Evolutionary conservation across 2,113 vertebrate species (phyloP), one percentile per base, ranked within the genome.

Genomic region (Caranx ignobilis): DNA sequence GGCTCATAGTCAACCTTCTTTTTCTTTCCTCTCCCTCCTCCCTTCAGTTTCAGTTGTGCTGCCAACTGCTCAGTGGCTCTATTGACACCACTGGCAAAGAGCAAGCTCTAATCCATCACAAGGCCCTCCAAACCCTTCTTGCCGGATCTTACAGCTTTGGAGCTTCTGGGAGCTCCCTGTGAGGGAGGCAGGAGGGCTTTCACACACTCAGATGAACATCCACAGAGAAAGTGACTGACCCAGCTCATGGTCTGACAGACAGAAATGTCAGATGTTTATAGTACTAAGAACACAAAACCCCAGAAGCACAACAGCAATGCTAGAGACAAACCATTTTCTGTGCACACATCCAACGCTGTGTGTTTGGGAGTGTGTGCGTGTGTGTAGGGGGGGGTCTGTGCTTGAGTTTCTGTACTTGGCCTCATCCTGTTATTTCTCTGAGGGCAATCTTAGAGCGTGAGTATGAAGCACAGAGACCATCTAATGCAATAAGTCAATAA

Each of bases 401-500:
- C 31, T 35, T 79, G 70, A 77, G 78, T 60, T 55, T 79, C 68
- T 88, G 71, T 71, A 72, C 73, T 81, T 48, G n/a, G 75, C 87
- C 70, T 89, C 79, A 88, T 90, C 74, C 79, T 18, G 61, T 84
- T 86, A 86, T 88, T 88, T 86, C 88, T 90, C 86, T 76, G 76
- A 88, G 87, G 85, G 89, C 59, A 45, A 83, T 88, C 75, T 89
- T 82, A 79, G 86, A 89, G 82, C 60, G 26, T 75, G 83, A 92
- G 84, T 83, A 83, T 83, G 75, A 84, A 90, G 86, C 88, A 87
- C 83, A 89, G 77, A 87, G 87, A 79, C 79, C 78, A 85, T 90
- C 82, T 92, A 91, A 91, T 92, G 88, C 87, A 92, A 90, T 91
- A 87, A 92, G 84, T 91, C 86, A 88, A 87, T 90, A 87, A 87